Conservation (phyloP, 2,113 vertebrate genomes). For the Actenoides hombroni region DNA sequence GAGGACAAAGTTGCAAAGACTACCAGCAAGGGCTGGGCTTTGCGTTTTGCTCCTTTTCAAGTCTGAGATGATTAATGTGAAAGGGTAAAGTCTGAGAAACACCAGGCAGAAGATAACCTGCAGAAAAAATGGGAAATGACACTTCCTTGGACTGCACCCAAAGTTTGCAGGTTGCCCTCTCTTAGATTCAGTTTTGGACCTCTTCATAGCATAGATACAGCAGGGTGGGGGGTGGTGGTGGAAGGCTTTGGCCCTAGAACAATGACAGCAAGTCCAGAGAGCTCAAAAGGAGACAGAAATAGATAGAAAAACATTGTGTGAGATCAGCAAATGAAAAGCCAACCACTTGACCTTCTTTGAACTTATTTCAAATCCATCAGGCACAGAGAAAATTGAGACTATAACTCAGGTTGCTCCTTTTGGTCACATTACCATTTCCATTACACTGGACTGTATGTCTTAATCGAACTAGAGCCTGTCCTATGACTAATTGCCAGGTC, state of each 20-base stretch:
- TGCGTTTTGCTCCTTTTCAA: neutral
- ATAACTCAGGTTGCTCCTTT: slow-evolving; percentile 74
- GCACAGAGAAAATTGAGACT: slow-evolving; percentile 73
- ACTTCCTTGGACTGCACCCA: neutral
- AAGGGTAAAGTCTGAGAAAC: neutral
- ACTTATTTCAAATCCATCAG: slow-evolving; percentile 73
- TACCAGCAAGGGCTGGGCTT: neutral
- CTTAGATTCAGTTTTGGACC: neutral
- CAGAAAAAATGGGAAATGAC: neutral
- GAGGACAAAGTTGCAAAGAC: neutral
- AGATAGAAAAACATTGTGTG: slow-evolving; percentile 48
- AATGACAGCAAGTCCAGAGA: neutral
- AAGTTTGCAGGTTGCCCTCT: neutral
- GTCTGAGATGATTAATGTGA: neutral
- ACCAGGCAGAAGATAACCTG: neutral
- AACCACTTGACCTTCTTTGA: slow-evolving; percentile 73
- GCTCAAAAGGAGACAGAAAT: neutral
- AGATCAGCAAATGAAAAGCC: slow-evolving; percentile 69
- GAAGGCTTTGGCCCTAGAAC: neutral
- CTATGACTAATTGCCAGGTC: slow-evolving; percentile 67
- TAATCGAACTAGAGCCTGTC: slow-evolving; percentile 52
- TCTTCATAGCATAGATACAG: neutral
- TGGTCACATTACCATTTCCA: slow-evolving; percentile 62
- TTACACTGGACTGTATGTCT: slow-evolving; percentile 64
- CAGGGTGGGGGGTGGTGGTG: too few species aligned